Evolutionary conservation across 2,888 invertebrate genomes (phyloP).

Genomic region (Elegia similella): DNA sequence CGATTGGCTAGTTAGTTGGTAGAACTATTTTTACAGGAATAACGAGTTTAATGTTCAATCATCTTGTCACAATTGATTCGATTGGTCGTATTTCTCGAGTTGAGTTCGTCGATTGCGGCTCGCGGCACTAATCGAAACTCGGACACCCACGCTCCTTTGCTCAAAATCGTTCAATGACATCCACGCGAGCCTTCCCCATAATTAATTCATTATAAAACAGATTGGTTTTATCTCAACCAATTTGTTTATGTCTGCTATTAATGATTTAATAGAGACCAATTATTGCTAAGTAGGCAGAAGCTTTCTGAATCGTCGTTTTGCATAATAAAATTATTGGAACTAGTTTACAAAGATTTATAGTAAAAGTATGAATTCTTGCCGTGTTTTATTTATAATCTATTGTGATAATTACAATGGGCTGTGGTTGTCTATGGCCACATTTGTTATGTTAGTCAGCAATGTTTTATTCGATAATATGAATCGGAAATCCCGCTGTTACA

Average conservation of each 20-base stretch:
- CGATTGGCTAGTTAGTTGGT: not conserved
- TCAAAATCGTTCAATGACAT: conserved; percentile 10
- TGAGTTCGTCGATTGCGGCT: not conserved
- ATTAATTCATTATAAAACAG: conserved; percentile 13
- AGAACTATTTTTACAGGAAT: not conserved
- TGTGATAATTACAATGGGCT: conserved; percentile 6
- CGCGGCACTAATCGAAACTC: not conserved
- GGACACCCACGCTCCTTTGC: not conserved
- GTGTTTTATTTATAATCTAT: not conserved
- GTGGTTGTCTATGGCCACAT: not conserved
- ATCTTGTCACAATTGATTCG: conserved; percentile 1
- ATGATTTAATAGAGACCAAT: conserved; percentile 4
- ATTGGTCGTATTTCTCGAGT: not conserved
- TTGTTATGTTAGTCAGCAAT: conserved; percentile 8
- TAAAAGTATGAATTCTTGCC: not conserved
- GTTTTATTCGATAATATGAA: conserved; percentile 9
- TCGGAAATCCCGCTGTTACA: conserved; percentile 16
- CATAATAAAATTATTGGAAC: not conserved
- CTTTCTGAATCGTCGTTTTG: not conserved
- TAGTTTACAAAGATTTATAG: not conserved
- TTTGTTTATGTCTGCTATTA: conserved; percentile 12
- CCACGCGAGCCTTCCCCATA: not conserved
- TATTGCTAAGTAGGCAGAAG: conserved; percentile 8
- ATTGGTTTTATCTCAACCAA: conserved; percentile 13
- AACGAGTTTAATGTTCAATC: not conserved